Conservation (phyloP, 2,113 vertebrate genomes). For the Otis tarda region DNA sequence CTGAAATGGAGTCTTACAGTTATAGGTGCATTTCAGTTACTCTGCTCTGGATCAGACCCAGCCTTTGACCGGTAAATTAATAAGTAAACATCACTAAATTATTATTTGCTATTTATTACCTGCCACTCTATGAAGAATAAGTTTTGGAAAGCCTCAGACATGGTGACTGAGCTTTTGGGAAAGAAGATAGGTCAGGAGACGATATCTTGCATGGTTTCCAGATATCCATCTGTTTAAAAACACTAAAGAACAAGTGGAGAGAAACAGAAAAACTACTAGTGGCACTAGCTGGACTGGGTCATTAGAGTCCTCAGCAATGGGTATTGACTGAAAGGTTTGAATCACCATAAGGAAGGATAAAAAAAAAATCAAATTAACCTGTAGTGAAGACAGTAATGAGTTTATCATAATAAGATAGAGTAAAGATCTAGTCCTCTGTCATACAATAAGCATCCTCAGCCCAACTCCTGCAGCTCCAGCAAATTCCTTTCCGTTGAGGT, state of each 20-base stretch:
- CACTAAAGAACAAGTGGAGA: not conserved
- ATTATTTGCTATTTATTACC: not conserved
- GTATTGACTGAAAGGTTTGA: not conserved
- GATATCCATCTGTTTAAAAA: not conserved
- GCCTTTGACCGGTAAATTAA: not conserved
- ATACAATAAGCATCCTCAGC: not conserved
- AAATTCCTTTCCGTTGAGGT: not conserved
- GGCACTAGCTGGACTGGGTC: not conserved
- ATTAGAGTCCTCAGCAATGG: not conserved
- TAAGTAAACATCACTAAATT: not conserved
- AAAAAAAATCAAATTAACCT: not conserved
- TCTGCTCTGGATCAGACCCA: not conserved
- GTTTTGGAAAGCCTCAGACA: not conserved
- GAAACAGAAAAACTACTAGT: not conserved
- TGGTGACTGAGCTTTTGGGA: not conserved
- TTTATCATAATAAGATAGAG: not conserved
- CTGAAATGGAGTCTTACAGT: not conserved
- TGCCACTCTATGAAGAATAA: not conserved
- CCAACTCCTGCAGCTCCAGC: not conserved
- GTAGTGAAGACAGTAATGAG: not conserved
- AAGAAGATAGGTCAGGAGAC: not conserved
- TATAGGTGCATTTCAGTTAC: not conserved
- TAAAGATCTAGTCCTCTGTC: not conserved
- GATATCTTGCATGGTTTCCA: not conserved
- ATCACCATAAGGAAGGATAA: not conserved